Conservation (phyloP, 2,113 vertebrate species). For the Neoarius graeffei region DNA sequence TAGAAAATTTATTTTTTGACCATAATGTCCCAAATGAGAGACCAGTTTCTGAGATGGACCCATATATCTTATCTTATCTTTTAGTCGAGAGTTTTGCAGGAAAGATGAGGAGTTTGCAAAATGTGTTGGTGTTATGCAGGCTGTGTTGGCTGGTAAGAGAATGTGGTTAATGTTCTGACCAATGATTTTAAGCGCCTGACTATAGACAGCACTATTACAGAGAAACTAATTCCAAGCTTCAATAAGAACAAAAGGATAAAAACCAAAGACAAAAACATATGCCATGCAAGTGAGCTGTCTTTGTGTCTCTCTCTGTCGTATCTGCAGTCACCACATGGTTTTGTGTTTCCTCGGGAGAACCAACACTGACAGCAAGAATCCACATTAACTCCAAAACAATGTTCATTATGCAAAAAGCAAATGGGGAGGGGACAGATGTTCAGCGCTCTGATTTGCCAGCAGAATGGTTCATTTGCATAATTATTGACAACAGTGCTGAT, state of each 20-base stretch:
- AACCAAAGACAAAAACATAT: not conserved
- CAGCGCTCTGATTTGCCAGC: slow-evolving; percentile 54
- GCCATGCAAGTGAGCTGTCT: not conserved
- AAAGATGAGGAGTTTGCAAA: too few relatives aligned
- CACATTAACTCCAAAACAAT: slow-evolving; percentile 14
- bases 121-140: too few relatives aligned
- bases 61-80: too few relatives aligned
- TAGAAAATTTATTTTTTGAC: too few relatives aligned
- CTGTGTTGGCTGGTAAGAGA: too few relatives aligned
- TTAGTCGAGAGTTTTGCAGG: too few relatives aligned
- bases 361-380: not conserved
- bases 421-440: slow-evolving; percentile 42
- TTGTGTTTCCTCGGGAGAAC: slow-evolving; percentile 6
- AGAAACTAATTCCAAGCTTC: not conserved
- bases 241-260: not conserved
- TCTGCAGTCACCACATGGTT: slow-evolving; percentile 1
- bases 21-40: too few relatives aligned
- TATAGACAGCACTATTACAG: too few relatives aligned
- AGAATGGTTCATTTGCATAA: slow-evolving; percentile 61
- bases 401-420: slow-evolving; percentile 19
- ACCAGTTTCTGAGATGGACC: too few relatives aligned
- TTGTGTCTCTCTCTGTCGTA: not conserved
- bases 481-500: slow-evolving; percentile 43
- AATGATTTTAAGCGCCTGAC: too few relatives aligned
- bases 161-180: too few relatives aligned